These are phyloP conservation scores for Glyphotaelius pellucidus DNA, from an alignment of 2,888 invertebrate species.

Conservation along the genomic window DNA sequence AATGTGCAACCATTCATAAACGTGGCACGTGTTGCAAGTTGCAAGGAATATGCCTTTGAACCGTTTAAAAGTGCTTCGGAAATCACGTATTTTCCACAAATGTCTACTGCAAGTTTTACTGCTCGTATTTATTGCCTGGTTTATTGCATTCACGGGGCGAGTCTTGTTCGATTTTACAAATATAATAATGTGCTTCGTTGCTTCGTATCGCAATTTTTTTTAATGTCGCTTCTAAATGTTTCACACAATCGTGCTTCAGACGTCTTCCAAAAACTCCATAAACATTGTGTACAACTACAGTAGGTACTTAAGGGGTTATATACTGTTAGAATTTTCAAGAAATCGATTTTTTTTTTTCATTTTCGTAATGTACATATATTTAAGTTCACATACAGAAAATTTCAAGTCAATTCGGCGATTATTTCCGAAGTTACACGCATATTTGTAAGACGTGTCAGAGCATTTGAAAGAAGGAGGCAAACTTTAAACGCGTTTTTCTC, in stretches of 20 bases:
- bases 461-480: too few relatives aligned
- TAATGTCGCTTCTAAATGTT: neutral
- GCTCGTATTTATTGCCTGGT: constrained; percentile 21
- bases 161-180: constrained; percentile 25
- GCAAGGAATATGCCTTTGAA: constrained; percentile 12
- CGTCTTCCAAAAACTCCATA: neutral
- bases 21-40: constrained; percentile 11
- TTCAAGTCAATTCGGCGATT: too few relatives aligned
- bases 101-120: constrained; percentile 37
- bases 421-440: too few relatives aligned
- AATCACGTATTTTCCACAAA: constrained; percentile 35
- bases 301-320: too few relatives aligned
- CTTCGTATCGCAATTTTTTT: neutral
- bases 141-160: constrained; percentile 27
- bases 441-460: too few relatives aligned
- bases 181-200: neutral
- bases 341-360: too few relatives aligned
- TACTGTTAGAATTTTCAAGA: too few relatives aligned
- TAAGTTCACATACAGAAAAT: too few relatives aligned
- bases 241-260: neutral
- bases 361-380: too few relatives aligned
- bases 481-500: too few relatives aligned
- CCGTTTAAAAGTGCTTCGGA: constrained; percentile 29
- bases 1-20: constrained; percentile 24
- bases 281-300: neutral